phyloP scores from a whole-genome alignment of 2,888 invertebrate genomes.

The Tenthredo scrophulariae region DNA sequence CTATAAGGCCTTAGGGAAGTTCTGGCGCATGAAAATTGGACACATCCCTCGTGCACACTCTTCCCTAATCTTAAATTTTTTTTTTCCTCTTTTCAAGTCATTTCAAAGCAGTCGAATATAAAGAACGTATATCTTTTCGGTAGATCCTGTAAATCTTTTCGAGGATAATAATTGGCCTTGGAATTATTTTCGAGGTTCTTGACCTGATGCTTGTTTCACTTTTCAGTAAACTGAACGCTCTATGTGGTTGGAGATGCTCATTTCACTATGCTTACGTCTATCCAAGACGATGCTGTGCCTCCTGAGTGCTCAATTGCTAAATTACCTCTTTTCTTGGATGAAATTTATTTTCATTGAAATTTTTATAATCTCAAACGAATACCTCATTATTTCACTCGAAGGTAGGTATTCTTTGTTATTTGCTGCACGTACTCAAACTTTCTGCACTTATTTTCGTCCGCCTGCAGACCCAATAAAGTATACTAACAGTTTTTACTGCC shows the following conservation, averaged over 20 bases:
- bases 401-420: background rate
- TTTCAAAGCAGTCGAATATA: background rate
- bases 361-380: background rate
- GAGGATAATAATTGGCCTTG: background rate
- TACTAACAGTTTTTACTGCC: background rate
- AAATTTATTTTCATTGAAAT: background rate
- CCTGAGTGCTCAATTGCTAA: background rate
- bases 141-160: background rate
- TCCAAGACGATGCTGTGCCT: background rate
- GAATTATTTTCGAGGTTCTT: background rate
- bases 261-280: background rate
- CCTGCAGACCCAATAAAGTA: background rate
- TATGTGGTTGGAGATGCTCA: background rate
- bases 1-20: background rate
- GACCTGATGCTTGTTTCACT: background rate
- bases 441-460: background rate
- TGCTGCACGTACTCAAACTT: background rate
- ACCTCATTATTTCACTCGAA: background rate
- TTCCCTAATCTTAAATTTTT: slow-evolving; percentile 33
- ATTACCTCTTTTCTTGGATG: background rate
- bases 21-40: slow-evolving; percentile 34
- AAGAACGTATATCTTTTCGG: background rate
- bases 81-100: background rate
- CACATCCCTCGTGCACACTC: slow-evolving; percentile 24
- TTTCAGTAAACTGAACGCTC: background rate